These are phyloP conservation scores for Apocrypta bakeri DNA, from an alignment of 1,140 invertebrate genomes.

Conservation along the genomic window DNA sequence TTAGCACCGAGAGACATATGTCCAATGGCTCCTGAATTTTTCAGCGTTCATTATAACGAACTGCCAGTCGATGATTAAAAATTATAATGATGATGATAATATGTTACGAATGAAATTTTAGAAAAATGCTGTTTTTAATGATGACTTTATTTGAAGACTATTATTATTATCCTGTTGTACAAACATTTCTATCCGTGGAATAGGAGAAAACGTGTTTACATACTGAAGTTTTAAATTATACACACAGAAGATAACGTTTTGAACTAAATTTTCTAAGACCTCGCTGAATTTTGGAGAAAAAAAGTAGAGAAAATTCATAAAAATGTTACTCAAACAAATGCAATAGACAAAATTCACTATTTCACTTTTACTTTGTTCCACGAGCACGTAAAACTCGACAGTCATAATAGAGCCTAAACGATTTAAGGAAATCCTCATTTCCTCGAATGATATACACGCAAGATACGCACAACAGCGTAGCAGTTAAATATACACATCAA, in stretches of 20 bases:
- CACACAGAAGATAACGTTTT: neutral
- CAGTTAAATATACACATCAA: neutral
- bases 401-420: neutral
- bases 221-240: neutral
- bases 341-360: neutral
- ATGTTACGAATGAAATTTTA: too few species aligned
- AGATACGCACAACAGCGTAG: neutral
- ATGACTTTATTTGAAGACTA: neutral
- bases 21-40: constrained; percentile 5
- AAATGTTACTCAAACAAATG: too few species aligned
- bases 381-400: neutral
- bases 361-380: neutral
- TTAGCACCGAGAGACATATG: constrained; percentile 24
- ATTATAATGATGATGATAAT: neutral
- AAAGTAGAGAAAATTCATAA: neutral
- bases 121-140: neutral
- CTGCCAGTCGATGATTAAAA: neutral
- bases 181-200: too few species aligned
- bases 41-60: constrained; percentile 21
- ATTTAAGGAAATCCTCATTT: neutral
- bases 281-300: neutral
- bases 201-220: neutral
- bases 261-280: neutral
- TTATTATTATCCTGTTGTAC: too few species aligned
- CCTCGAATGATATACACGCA: neutral